phyloP scores from a whole-genome alignment of 92 coral and sea anemone species.

The Phenganax subtilis region DNA sequence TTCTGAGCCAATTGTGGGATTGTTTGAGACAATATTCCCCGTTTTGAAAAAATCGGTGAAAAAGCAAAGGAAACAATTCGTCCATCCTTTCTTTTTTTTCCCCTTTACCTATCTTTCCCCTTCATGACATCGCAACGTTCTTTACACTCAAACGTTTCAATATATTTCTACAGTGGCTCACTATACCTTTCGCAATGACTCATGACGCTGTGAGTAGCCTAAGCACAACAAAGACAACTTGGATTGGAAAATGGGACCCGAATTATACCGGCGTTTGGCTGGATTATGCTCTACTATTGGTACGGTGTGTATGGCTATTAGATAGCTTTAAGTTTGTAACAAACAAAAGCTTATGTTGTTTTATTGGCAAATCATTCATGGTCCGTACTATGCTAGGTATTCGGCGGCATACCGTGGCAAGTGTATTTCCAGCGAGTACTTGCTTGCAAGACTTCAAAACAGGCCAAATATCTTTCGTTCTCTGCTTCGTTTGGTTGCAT shows the following conservation, averaged over 20 bases:
- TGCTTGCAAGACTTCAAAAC: slow-evolving; percentile 69
- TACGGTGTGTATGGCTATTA: slow-evolving; percentile 10
- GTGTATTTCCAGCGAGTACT: slow-evolving; percentile 91
- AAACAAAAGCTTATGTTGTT: too few relatives aligned
- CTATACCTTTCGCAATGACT: slow-evolving; percentile 48
- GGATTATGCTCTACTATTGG: slow-evolving; percentile 47
- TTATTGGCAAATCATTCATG: neutral
- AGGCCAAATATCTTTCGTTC: slow-evolving; percentile 67
- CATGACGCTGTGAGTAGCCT: slow-evolving; percentile 47
- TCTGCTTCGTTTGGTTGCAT: slow-evolving; percentile 80
- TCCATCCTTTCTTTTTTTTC: too few relatives aligned
- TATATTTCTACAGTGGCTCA: slow-evolving; percentile 27
- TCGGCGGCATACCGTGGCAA: slow-evolving; percentile 98
- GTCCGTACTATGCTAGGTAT: slow-evolving; percentile 47
- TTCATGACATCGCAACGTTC: too few relatives aligned
- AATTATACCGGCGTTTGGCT: slow-evolving; percentile 46
- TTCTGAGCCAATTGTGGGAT: too few relatives aligned
- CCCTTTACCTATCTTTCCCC: too few relatives aligned
- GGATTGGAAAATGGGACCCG: slow-evolving; percentile 52
- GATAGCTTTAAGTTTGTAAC: too few relatives aligned
- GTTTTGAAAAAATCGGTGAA: too few relatives aligned
- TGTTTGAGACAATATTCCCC: too few relatives aligned
- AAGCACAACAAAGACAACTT: slow-evolving; percentile 30
- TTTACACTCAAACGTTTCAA: neutral
- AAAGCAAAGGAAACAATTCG: too few relatives aligned